phyloP scores from a whole-genome alignment of 2,888 invertebrate species.

The Xestia xanthographa region DNA sequence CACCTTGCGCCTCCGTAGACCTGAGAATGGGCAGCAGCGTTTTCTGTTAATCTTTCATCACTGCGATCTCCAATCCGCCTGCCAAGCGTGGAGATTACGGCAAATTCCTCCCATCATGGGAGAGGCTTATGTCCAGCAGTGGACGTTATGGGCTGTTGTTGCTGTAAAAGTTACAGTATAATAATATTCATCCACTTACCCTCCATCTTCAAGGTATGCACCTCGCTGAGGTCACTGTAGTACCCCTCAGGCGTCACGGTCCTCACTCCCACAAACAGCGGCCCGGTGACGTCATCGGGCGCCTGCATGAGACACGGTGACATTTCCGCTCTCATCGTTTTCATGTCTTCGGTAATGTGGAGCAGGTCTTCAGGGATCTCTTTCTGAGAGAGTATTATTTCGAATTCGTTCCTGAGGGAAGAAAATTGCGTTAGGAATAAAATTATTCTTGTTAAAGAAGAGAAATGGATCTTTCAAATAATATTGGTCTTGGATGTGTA shows the following conservation, averaged over 20 bases:
- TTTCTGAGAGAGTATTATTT: conserved; percentile 91
- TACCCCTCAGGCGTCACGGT: conserved; percentile 91
- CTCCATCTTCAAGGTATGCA: conserved; percentile 82
- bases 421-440: background rate
- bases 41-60: no score
- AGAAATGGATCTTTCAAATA: no score
- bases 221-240: conserved; percentile 91
- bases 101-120: no score
- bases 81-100: no score
- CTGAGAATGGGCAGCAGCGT: no score
- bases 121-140: no score
- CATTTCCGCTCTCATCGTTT: conserved; percentile 81
- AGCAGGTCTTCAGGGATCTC: conserved; percentile 87
- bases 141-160: no score
- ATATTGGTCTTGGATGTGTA: no score
- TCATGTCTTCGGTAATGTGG: conserved; percentile 80
- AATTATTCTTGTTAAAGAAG: background rate
- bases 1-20: no score
- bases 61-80: no score
- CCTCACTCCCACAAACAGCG: conserved; percentile 92
- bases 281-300: conserved; percentile 79
- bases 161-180: background rate
- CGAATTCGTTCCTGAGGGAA: conserved; percentile 87
- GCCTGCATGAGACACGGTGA: conserved; percentile 90
- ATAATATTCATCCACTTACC: conserved; percentile 74